phyloP scores from a whole-genome alignment of 2,113 vertebrate species.

The Catharus fuscescens region DNA sequence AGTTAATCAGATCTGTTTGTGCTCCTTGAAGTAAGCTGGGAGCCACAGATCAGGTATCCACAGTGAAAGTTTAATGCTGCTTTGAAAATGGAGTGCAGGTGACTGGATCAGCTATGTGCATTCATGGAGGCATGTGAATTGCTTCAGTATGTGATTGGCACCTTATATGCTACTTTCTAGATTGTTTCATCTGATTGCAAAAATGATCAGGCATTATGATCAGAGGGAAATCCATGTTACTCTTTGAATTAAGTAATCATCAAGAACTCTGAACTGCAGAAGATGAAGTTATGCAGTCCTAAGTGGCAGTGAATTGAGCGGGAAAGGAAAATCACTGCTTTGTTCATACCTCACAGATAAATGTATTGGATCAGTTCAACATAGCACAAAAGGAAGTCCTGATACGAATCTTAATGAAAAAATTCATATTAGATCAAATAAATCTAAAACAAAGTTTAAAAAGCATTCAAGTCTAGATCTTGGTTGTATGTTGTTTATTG shows the following conservation, averaged over 20 bases:
- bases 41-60: not conserved
- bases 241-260: not conserved
- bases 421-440: not conserved
- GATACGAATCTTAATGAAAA: not conserved
- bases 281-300: not conserved
- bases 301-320: not conserved
- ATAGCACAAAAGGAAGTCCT: not conserved
- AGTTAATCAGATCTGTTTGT: not conserved
- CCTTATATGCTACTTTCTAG: not conserved
- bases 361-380: not conserved
- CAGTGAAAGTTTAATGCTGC: not conserved
- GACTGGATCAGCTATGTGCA: not conserved
- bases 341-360: not conserved
- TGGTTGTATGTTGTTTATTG: not conserved
- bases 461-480: not conserved
- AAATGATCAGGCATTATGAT: not conserved
- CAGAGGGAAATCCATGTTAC: not conserved
- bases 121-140: not conserved
- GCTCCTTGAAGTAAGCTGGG: not conserved
- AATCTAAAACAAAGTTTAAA: not conserved
- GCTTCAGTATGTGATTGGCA: too few relatives aligned
- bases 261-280: not conserved
- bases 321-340: not conserved
- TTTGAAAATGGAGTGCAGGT: not conserved
- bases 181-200: not conserved